Base-by-base conservation (phyloP, 2,888 invertebrate genomes). In the Andrena bicolor region DNA sequence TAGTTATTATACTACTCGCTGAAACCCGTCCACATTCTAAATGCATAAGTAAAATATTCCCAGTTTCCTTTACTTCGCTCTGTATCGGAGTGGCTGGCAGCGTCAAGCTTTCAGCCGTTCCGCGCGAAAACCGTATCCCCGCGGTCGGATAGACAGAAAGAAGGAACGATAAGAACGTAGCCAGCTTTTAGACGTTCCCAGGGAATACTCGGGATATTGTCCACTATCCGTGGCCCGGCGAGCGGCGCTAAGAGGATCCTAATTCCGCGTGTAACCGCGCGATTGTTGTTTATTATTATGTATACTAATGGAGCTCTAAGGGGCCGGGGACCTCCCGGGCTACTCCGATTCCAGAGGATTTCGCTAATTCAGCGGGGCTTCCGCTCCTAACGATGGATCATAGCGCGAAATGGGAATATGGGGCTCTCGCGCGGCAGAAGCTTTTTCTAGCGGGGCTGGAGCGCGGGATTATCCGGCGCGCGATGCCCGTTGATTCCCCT, bases 231-330 rank as follows among this genome's bases (percentile, higher is more conserved):
- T 26, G n/a, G 26, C 49, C 13, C 13, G 13, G 51, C 13, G 3
- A 51, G 69, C 48, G 1, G 16, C 53, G 75, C 79, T 71, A 78
- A 76, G 64, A 65, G 73, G 75, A 82, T 63, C 76, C 79, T 80
- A 85, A 82, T 87, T 84, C 80, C 32, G 73, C 23, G 56, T 56
- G 76, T 63, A 71, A 72, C 74, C 23, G 35, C 63, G 65, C 82
- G 76, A 84, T 86, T 79, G 79, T 86, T 86, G 84, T 87, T 86
- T 87, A 88, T 85, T 79, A 84, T 88, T 86, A 80, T 81, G 87
- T 81, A 72, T 82, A 76, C 84, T 87, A 87, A 87, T 86, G 84
- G 82, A 88, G 70, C 66, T 73, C 80, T 81, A 86, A 87, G 80
- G 77, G 79, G 76, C 82, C 53, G 35, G 65, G 35, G 75, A 64